Conservation (phyloP, 2,797 vertebrate genomes). For the Sitta carolinensis region DNA sequence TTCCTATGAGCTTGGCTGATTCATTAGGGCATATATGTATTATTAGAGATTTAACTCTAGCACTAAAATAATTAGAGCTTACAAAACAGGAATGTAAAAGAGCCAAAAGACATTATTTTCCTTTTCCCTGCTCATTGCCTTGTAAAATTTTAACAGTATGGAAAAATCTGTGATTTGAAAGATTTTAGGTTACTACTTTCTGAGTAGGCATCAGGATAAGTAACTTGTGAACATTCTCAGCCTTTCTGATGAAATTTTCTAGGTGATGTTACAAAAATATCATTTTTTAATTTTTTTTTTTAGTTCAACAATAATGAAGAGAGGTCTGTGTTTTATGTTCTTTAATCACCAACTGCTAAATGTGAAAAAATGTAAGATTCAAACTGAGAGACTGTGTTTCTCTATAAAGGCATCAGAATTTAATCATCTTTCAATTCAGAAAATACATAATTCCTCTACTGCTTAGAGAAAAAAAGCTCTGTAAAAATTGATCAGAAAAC, state of each 20-base stretch:
- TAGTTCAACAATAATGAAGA: not conserved
- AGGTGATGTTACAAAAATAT: not conserved
- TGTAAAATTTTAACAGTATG: not conserved
- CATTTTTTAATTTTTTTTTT: not conserved
- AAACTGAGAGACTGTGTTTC: not conserved
- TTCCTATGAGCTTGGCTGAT: not conserved
- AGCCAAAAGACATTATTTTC: not conserved
- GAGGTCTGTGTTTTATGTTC: accelerated
- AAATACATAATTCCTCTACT: not conserved
- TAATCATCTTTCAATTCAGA: not conserved
- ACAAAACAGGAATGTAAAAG: not conserved
- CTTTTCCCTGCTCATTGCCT: not conserved
- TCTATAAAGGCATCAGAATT: not conserved
- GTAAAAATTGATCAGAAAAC: not conserved
- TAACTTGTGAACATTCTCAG: not conserved
- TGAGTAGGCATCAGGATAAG: not conserved
- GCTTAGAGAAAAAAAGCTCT: not conserved
- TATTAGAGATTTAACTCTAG: not conserved
- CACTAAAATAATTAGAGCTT: not conserved
- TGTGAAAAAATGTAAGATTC: not conserved
- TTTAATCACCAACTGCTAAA: not conserved
- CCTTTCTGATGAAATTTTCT: not conserved
- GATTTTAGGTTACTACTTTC: not conserved
- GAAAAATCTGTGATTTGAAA: not conserved
- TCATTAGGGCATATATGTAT: not conserved